A percentile compares a stretch with the other conserved stretches of the same genome.
phyloP scores from a whole-genome alignment of 2,888 invertebrate species.

The Petrolisthes manimaculis region DNA sequence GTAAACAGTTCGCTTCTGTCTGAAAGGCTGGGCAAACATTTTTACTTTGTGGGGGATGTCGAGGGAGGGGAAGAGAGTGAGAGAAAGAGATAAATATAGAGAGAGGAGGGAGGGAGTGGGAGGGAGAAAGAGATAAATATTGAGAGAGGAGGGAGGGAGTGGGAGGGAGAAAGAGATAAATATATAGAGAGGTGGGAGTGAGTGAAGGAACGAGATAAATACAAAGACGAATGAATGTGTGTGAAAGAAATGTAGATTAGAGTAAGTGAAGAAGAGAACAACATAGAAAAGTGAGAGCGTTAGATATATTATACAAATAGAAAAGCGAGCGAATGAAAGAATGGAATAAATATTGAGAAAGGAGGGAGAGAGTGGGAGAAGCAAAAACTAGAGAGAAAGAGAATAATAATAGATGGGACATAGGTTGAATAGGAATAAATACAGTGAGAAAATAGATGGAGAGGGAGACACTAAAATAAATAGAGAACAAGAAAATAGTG shows the following conservation, averaged over 20 bases:
- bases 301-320: background rate
- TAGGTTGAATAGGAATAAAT: background rate
- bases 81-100: background rate
- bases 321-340: background rate
- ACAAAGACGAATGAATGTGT: background rate
- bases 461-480: background rate
- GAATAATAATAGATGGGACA: background rate
- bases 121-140: too few relatives aligned
- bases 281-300: background rate
- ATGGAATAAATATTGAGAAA: background rate
- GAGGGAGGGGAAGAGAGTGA: background rate
- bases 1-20: constrained; percentile 21
- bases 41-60: background rate
- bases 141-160: background rate
- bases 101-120: background rate
- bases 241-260: background rate
- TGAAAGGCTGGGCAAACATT: constrained; percentile 29
- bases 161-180: background rate
- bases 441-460: background rate
- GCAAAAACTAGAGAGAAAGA: background rate
- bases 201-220: background rate
- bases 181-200: background rate
- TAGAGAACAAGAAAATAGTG: too few relatives aligned
- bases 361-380: background rate
- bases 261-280: background rate